Evolutionary conservation across 2,888 invertebrate genomes (phyloP).

Genomic region (Epirrita christyi): DNA sequence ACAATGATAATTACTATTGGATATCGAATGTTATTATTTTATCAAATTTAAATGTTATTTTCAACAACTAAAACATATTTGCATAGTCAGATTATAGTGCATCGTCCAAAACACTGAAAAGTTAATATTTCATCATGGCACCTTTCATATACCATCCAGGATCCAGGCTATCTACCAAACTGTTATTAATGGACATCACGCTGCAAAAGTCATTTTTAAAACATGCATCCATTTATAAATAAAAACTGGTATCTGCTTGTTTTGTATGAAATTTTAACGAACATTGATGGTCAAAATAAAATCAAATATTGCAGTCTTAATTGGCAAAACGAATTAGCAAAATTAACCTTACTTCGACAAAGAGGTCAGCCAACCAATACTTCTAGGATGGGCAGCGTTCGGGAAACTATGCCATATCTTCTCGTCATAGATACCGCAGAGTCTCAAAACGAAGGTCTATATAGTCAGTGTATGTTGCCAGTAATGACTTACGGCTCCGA

Average conservation of each 20-base stretch:
- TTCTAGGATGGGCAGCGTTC: too few species aligned
- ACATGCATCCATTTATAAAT: slow-evolving; percentile 30
- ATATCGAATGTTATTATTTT: too few species aligned
- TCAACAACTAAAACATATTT: not conserved
- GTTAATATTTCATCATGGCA: slow-evolving; percentile 34
- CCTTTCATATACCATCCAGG: slow-evolving; percentile 32
- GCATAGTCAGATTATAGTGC: slow-evolving; percentile 11
- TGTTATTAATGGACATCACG: slow-evolving; percentile 34
- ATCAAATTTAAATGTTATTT: too few species aligned
- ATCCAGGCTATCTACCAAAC: slow-evolving; percentile 36
- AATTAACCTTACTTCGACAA: too few species aligned
- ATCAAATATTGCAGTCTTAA: not conserved
- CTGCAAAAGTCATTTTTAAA: slow-evolving; percentile 32
- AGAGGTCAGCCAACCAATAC: too few species aligned
- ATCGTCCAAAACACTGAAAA: slow-evolving; percentile 16
- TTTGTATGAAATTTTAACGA: slow-evolving; percentile 8
- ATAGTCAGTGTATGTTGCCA: too few species aligned
- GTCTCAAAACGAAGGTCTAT: too few species aligned
- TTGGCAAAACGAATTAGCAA: too few species aligned
- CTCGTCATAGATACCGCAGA: too few species aligned
- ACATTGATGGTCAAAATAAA: slow-evolving; percentile 5
- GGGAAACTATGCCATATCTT: too few species aligned
- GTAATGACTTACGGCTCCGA: too few species aligned
- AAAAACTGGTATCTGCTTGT: slow-evolving; percentile 1
- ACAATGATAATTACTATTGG: too few species aligned